Evolutionary conservation across 1,140 invertebrate species (phyloP), one percentile per base, ranked within the genome.

Genomic region (Antheraea mylitta): DNA sequence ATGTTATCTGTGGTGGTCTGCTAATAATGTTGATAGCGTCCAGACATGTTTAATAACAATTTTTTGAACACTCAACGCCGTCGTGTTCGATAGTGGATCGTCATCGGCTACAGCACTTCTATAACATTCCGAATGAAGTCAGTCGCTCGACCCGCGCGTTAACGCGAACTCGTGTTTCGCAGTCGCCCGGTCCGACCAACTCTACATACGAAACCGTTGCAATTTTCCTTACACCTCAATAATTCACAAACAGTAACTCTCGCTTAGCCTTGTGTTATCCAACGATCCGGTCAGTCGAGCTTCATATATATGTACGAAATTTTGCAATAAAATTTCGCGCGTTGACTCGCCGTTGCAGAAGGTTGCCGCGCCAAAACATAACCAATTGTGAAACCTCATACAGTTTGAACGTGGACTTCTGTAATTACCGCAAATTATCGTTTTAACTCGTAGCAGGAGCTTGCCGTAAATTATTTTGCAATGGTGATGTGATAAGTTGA

Each of bases 271-370:
- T 79, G 78, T 78, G 18, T 79, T 78, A 79, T 72, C 71, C 74
- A 78, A 78, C 66, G 76, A 81, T 76, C 78, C 74, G 76, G 73
- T 78, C 70, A 62, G 75, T 64, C 72, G 48, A 69, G 77, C 74
- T 77, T 77, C 75, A 77, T 74, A 76, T 77, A 79, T 79, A 76
- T 77, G 80, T 79, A 66, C 72, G 69, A 80, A 76, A 84, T 86
- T 86, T 85, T 80, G 84, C 80, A 84, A 84, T 71, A 74, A 70
- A 72, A 75, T 69, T 75, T 75, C 69, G 72, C 71, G 68, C 66
- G 63, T 73, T 70, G 72, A 68, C 67, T 67, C 68, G 66, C 70
- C 62, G 63, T 66, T 48, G 38, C 58, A 74, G 68, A 80, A 82
- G 77, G 73, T 78, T 78, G 75, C 76, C 76, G 73, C 76, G 66